These are phyloP conservation scores for Sceliomorpha sp. DNA, from an alignment of 2,888 invertebrate genomes.

Conservation along the genomic window DNA sequence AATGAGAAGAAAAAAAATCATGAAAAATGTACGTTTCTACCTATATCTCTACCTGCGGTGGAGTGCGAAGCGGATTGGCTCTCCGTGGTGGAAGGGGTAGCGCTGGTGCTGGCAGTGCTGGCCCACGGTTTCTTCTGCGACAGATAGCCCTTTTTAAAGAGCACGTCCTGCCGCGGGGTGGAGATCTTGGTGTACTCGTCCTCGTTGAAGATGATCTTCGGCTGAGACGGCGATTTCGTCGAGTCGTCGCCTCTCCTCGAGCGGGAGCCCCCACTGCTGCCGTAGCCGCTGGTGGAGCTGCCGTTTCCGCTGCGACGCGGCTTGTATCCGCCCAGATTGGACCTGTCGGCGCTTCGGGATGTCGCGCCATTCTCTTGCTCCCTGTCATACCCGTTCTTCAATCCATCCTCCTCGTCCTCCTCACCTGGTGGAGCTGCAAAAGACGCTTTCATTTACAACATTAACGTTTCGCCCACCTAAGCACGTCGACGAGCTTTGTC, in stretches of 20 bases:
- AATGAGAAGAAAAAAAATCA: slow-evolving; percentile 9
- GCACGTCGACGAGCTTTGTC: too few species aligned
- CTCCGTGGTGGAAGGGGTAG: slow-evolving; percentile 78
- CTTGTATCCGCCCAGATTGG: slow-evolving; percentile 62
- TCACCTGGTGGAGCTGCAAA: slow-evolving; percentile 76
- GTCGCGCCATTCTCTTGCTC: slow-evolving; percentile 66
- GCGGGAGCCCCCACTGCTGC: slow-evolving; percentile 58
- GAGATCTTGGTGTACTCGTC: slow-evolving; percentile 87
- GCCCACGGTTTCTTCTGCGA: slow-evolving; percentile 82
- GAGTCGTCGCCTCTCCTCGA: slow-evolving; percentile 64
- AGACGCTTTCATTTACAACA: too few species aligned
- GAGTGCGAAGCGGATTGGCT: slow-evolving; percentile 79
- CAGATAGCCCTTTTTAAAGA: slow-evolving; percentile 86
- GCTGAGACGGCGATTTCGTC: slow-evolving; percentile 74
- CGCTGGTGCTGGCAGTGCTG: slow-evolving; percentile 75
- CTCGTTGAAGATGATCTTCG: slow-evolving; percentile 83
- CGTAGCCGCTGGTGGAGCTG: slow-evolving; percentile 66
- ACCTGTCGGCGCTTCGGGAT: slow-evolving; percentile 53
- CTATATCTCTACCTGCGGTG: slow-evolving; percentile 76
- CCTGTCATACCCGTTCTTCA: slow-evolving; percentile 66
- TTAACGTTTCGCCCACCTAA: too few species aligned
- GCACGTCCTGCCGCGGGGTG: slow-evolving; percentile 86
- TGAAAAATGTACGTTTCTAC: slow-evolving; percentile 44
- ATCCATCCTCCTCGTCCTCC: slow-evolving; percentile 75
- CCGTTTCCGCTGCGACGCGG: slow-evolving; percentile 62